Base-by-base conservation (phyloP, 2,888 invertebrate genomes). In the Drosophila meridiana region DNA sequence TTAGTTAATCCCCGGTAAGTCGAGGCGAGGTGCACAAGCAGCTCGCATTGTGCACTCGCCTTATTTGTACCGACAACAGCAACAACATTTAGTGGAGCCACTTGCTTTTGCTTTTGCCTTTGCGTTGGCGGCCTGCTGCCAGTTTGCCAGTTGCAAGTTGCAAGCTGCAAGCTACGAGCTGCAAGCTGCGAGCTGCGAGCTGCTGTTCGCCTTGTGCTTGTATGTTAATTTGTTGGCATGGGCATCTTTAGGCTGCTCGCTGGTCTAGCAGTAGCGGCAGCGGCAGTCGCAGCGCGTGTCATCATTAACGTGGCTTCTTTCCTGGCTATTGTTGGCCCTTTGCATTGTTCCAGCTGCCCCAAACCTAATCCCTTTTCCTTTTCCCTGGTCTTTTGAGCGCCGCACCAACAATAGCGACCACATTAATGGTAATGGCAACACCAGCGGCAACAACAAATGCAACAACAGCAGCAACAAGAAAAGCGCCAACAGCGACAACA, bases 61-160 rank as follows among this genome's bases (percentile, higher is more conserved):
- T 92, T 91, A 91, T 92, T 92, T 91, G 91, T 91, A 83, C 76
- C 74, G 87, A 87, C 90, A 88, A 87, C 83, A 78, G 68, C 77
- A 69, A 47, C 62, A 64, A 30, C 56, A 53, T 43, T 62, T 59
- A 65, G 52, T 64, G 55, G 50, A 80, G 70, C 66, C 57, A 71
- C 66, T 71, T 65, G 73, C 66, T 73, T 67, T 67, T 88, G 85
- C 85, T 87, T 20, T 71, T 65, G 73, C 66, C 70, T 67, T 67
- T 88, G 85, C 85, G 88, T 88, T 78, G 89, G 87, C 84, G 85
- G 69, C 77, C 73, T 73, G 61, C 58, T 63, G 71, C 57, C 62
- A 53, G 50, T 6, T 45, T 45, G 52, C 40, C 26, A 34, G 50
- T 52, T 52, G 64, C 69, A 13, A 57, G 55, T 64, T 50, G 63